These are phyloP conservation scores for Sericinus montela DNA, from an alignment of 2,888 invertebrate species.

Conservation along the genomic window DNA sequence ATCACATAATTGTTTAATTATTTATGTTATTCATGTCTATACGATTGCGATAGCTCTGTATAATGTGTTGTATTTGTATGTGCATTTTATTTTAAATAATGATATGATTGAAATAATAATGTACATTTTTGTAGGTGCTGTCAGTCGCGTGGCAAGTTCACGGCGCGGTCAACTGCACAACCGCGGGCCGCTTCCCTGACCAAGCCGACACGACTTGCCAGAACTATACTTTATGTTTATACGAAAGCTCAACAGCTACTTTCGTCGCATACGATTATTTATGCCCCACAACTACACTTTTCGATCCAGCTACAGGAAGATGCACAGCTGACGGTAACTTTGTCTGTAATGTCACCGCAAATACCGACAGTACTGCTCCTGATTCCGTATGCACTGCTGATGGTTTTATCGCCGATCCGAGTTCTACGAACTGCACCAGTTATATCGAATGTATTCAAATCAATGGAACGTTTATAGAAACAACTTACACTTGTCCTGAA, in stretches of 20 bases:
- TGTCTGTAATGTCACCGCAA: slow-evolving; percentile 52
- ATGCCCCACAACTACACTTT: slow-evolving; percentile 62
- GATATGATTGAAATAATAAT: too few species aligned
- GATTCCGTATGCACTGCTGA: slow-evolving; percentile 44
- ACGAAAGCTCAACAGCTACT: slow-evolving; percentile 29
- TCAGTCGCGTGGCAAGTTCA: slow-evolving; percentile 34
- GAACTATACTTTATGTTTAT: slow-evolving; percentile 61
- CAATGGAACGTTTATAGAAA: slow-evolving; percentile 40
- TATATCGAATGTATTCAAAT: slow-evolving; percentile 52
- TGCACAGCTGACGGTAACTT: slow-evolving; percentile 37
- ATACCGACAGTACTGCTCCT: slow-evolving; percentile 34
- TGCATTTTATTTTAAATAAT: too few species aligned
- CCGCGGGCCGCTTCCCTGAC: slow-evolving; percentile 54
- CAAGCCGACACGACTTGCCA: slow-evolving; percentile 55
- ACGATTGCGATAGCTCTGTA: too few species aligned
- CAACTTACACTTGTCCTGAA: slow-evolving; percentile 43
- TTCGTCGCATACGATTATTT: slow-evolving; percentile 53
- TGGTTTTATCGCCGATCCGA: slow-evolving; percentile 46
- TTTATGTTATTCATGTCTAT: too few species aligned
- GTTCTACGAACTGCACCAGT: slow-evolving; percentile 43
- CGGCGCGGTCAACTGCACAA: slow-evolving; percentile 48
- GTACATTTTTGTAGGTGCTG: slow-evolving; percentile 25
- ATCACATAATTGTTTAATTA: too few species aligned
- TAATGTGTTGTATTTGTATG: too few species aligned
- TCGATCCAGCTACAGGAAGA: slow-evolving; percentile 43